Base-by-base conservation (phyloP, 2,797 vertebrate genomes). In the Argentina silus region DNA sequence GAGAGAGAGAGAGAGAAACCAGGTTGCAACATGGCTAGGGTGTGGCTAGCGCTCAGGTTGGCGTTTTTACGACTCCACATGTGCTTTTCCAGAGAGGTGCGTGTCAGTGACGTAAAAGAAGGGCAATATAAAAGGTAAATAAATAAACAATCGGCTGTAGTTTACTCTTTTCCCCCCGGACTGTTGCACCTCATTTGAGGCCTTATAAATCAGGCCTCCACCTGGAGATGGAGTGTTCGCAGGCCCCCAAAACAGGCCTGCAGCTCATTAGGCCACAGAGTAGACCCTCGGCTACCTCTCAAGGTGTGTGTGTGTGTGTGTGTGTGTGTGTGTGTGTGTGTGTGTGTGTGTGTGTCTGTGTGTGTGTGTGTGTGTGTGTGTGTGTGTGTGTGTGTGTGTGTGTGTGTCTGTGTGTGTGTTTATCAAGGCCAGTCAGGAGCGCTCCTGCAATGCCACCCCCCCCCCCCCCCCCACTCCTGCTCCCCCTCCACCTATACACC, bases 161-260 rank as follows among this genome's bases (percentile, higher is more conserved):
- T 88, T 83, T 92, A n/a, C 27, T 36, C 27, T 91, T 83, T 88
- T 92, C 89, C 82, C 44, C 48, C 82, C 87, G 83, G 6, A 93
- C 91, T 93, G 93, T 93, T 94, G 92, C 89, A 89, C 89, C 91
- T 89, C 80, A 91, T 93, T 90, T 82, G 86, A 88, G 90, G 86
- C 78, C 80, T 90, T 93, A 85, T 95, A 94, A 94, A 94, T 95
- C 93, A 93, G 88, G 72, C 84, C 81, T 91, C 89, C 90, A 88
- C 86, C 89, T 91, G 83, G 84, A 93, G 88, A 86, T 84, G 86
- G 88, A 90, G 91, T 90, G 87, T 88, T 91, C 89, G 92, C 86
- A 90, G 88, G 79, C 90, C 89, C 83, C 80, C 69, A 67, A 67
- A 47, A 65, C 53, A 84, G 80, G 87, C 87, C 92, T 87, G 81